phyloP scores from a whole-genome alignment of 2,113 vertebrate genomes.

The Raja brachyura region DNA sequence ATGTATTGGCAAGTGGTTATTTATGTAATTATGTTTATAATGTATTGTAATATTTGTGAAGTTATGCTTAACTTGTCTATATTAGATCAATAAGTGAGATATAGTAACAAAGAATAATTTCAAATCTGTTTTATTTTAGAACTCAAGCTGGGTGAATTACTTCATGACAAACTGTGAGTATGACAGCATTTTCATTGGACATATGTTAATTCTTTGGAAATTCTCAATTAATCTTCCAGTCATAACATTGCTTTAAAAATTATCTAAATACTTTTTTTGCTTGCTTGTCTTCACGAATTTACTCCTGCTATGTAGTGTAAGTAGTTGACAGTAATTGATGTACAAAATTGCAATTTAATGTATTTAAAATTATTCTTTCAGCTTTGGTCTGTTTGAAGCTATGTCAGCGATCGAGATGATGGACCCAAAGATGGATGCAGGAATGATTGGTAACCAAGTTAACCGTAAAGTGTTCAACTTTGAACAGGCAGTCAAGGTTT shows the following conservation, averaged over 20 bases:
- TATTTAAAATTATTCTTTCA: slow-evolving; percentile 46
- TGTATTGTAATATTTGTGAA: too few relatives aligned
- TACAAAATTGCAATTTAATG: neutral
- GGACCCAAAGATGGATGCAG: slow-evolving; percentile 99
- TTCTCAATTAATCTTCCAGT: neutral
- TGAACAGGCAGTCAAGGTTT: slow-evolving; percentile 94
- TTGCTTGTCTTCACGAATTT: neutral
- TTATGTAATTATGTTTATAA: neutral
- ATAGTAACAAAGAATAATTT: neutral
- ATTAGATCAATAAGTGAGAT: neutral
- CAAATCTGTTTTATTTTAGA: slow-evolving; percentile 63
- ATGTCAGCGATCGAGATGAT: slow-evolving; percentile 99
- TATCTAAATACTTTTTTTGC: neutral
- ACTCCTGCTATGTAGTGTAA: neutral
- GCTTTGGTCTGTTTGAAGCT: slow-evolving; percentile 96
- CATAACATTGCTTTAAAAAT: neutral
- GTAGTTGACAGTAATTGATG: neutral
- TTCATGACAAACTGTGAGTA: slow-evolving; percentile 98
- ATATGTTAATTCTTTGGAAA: neutral
- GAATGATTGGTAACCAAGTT: slow-evolving; percentile 98
- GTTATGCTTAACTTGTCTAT: too few relatives aligned
- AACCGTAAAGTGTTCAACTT: slow-evolving; percentile 96
- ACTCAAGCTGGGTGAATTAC: slow-evolving; percentile 89
- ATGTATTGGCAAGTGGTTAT: neutral
- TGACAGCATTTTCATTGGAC: slow-evolving; percentile 19